Evolutionary conservation across 2,888 invertebrate genomes (phyloP), one percentile per base, ranked within the genome.

Genomic region (Acanthosepion lycidas): DNA sequence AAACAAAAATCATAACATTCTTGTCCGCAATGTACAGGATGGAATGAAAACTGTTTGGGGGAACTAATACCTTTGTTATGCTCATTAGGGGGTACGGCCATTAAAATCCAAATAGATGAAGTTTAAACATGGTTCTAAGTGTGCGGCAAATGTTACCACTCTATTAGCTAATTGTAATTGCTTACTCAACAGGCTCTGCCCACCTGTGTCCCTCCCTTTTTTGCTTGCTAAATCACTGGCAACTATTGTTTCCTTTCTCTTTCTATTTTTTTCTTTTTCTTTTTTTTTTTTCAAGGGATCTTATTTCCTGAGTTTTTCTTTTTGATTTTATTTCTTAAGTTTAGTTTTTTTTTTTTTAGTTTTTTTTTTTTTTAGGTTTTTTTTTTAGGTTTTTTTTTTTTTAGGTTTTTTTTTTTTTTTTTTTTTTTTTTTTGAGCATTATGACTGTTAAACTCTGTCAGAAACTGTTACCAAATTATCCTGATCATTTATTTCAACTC

Each of bases 121-220:
- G n/a, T 78, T 78, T n/a, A 78, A 78, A 78, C 78, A 78, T 33
- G 12, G n/a, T 0, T 78, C 78, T 78, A n/a, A n/a, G 78, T 78
- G 78, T 78, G 78, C 78, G 78, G 78, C 78, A 78, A 78, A 78
- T 78, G n/a, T 78, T 78, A 78, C 78, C 78, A 78, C 59, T 59
- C 59, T 59, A 59, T 78, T 78, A 78, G 78, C 78, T 78, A 78
- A 78, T 78, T 78, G 78, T 78, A n/a, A 78, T 42, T 78, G 78
- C n/a, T 78, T 78, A n/a, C 23, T 12, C 78, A 78, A 78, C n/a
- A n/a, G n/a, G n/a, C 78, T 3, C 78, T 15, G 15, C n/a, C 78
- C 78, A 78, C 78, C 78, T 78, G 78, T 78, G 78, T 78, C 78
- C 78, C n/a, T 33, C n/a, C 78, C 78, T n/a, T 78, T n/a, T 78